Conservation (phyloP, 2,113 vertebrate species). For the Beaufortia kweichowensis region DNA sequence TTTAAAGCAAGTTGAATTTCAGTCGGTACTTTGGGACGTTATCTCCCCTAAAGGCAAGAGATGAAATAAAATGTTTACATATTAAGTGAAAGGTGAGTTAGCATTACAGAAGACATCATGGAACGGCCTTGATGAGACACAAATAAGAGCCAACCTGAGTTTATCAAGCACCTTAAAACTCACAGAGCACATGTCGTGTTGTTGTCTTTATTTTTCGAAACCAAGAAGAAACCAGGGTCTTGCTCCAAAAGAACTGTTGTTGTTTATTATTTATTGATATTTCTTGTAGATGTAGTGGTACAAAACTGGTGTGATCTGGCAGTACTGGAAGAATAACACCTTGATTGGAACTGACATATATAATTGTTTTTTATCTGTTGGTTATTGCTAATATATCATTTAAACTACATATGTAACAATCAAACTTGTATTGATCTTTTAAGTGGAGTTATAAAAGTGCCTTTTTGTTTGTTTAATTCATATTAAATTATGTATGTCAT, state of each 20-base stretch:
- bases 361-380: slow-evolving; percentile 64
- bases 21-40: slow-evolving; percentile 63
- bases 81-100: slow-evolving; percentile 73
- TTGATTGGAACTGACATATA: slow-evolving; percentile 76
- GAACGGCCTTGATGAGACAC: slow-evolving; percentile 59
- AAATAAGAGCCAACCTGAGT: slow-evolving; percentile 66
- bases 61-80: slow-evolving; percentile 80
- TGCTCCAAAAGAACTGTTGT: slow-evolving; percentile 72
- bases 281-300: slow-evolving; percentile 69
- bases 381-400: slow-evolving; percentile 54
- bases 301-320: slow-evolving; percentile 73
- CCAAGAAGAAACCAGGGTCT: slow-evolving; percentile 79
- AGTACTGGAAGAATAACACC: slow-evolving; percentile 72
- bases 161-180: slow-evolving; percentile 81
- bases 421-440: slow-evolving; percentile 72
- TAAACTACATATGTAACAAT: slow-evolving; percentile 65
- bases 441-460: slow-evolving; percentile 71
- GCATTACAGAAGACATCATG: slow-evolving; percentile 70
- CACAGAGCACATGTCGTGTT: slow-evolving; percentile 68
- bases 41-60: slow-evolving; percentile 64
- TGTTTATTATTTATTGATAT: slow-evolving; percentile 77
- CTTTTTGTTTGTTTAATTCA: slow-evolving; percentile 68
- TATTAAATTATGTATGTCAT: slow-evolving; percentile 75
- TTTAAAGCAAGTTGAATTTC: slow-evolving; percentile 54
- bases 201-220: slow-evolving; percentile 73